Conservation (phyloP, 2,797 vertebrate species). For the Schizopygopsis malacanthus region DNA sequence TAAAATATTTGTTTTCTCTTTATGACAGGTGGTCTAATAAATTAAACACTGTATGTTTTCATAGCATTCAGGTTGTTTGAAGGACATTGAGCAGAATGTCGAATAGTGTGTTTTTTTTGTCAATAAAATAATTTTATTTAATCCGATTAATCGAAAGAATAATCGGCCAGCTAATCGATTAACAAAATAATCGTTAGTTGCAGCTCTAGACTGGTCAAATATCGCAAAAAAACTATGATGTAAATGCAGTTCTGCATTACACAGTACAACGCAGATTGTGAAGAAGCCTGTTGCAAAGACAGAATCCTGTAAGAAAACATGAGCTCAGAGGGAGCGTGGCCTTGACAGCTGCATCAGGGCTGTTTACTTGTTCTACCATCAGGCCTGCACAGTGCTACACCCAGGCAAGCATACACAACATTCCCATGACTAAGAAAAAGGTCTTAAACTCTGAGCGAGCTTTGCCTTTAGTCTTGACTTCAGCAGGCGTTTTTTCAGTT, state of each 20-base stretch:
- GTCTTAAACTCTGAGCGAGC: neutral
- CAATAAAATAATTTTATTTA: no score
- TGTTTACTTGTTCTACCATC: constrained; percentile 41
- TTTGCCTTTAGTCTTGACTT: constrained; percentile 3
- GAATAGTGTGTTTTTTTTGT: no score
- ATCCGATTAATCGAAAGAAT: no score
- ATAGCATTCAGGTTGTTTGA: no score
- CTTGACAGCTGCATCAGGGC: neutral
- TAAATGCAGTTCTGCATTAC: neutral
- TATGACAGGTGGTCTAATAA: no score
- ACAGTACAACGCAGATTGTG: neutral
- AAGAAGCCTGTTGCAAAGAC: neutral
- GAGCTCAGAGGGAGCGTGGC: neutral
- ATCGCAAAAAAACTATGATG: neutral
- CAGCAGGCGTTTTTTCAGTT: neutral
- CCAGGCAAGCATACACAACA: neutral
- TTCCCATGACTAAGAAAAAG: constrained; percentile 7
- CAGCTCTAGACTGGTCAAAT: neutral
- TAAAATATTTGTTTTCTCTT: no score
- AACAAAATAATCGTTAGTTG: no score
- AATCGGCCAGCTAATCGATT: no score
- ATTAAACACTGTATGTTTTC: no score
- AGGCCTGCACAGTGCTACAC: constrained; percentile 16
- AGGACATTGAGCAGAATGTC: no score
- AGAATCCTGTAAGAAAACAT: constrained; percentile 16